Evolutionary conservation across 35 echinoderm and acorn worm species (phyloP), one percentile per base, ranked within the genome.

Genomic region (Amphiura filiformis): DNA sequence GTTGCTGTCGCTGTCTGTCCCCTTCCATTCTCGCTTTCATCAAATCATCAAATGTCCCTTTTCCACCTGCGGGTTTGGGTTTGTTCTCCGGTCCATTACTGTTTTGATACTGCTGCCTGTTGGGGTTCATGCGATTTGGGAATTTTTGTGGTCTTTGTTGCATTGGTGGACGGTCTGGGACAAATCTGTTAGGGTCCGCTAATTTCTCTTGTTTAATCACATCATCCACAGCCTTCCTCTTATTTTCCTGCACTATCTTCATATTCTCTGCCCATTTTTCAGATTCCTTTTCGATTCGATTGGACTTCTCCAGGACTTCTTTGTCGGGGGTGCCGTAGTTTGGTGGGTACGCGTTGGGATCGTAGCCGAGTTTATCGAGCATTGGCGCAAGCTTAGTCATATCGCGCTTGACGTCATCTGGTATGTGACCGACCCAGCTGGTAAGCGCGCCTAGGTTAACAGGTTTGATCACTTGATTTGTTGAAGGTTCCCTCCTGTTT

Each of bases 391-490:
- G 36, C 26, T 78, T 85, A 23, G 90, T 39, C 93, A 99, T 99
- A 65, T 94, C 92, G 18, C 82, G 70, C 0, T 95, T 32, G 31
- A 99, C 93, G 20, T 99, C 96, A 3, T 77, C 78, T 1, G 93
- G 96, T 20, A 99, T 94, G 56, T 99, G 93, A 37, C 93, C 93
- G 5, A 99, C 96, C 96, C 96, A 99, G 39, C 89, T 95, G 0
- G 93, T 92, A 0, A 99, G 84, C 26, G 93, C 96, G 34, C 94
- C 96, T 38, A 94, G 75, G 81, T 99, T 94, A 32, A 99, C 87
- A 20, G 96, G 93, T 76, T 95, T 94, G 28, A 99, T 82, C 2
- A 95, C 96, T 88, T 99, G 96, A 84, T 99, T 90, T 23, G 93
- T 99, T 31, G 96, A 99, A 80, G 87, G 80, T 76, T 99, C 93